Conservation (phyloP, 2,888 invertebrate genomes). For the Crocallis elinguaria region DNA sequence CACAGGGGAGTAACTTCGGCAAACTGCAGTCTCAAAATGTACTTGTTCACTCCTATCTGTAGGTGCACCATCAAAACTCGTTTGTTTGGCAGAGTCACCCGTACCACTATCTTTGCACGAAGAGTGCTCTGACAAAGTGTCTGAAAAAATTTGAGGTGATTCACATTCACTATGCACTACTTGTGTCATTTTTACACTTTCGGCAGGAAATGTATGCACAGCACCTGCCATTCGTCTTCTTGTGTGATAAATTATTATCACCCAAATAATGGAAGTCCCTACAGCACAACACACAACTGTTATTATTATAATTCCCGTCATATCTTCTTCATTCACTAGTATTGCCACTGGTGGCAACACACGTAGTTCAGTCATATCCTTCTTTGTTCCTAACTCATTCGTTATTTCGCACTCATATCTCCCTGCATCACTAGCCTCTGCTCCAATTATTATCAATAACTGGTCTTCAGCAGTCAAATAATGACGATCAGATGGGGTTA, state of each 20-base stretch:
- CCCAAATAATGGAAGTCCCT: conserved; percentile 96
- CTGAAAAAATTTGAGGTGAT: conserved; percentile 81
- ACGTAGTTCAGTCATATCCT: conserved; percentile 88
- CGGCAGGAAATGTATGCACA: conserved; percentile 75
- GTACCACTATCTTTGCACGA: conserved; percentile 93
- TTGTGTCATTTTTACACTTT: conserved; percentile 80
- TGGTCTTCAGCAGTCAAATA: conserved; percentile 95
- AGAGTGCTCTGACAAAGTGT: conserved; percentile 90
- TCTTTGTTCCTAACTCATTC: conserved; percentile 92
- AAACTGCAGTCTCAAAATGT: conserved; percentile 75
- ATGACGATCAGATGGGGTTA: conserved; percentile 91
- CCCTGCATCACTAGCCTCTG: conserved; percentile 91
- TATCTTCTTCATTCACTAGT: conserved; percentile 88
- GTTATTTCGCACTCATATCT: conserved; percentile 95
- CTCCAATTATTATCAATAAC: conserved; percentile 93
- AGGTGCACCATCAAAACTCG: conserved; percentile 86
- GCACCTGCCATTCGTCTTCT: conserved; percentile 86
- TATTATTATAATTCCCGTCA: conserved; percentile 94
- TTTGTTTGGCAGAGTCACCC: conserved; percentile 91
- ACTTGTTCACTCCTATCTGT: conserved; percentile 76
- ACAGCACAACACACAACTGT: conserved; percentile 96
- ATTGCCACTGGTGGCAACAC: conserved; percentile 86
- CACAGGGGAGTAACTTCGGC: conserved; percentile 78
- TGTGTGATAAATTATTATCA: conserved; percentile 95
- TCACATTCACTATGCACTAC: conserved; percentile 82